Evolutionary conservation across 30 jellyfish, hydroid and myxozoan species (phyloP).

Genomic region (Chrysaora quinquecirrha): DNA sequence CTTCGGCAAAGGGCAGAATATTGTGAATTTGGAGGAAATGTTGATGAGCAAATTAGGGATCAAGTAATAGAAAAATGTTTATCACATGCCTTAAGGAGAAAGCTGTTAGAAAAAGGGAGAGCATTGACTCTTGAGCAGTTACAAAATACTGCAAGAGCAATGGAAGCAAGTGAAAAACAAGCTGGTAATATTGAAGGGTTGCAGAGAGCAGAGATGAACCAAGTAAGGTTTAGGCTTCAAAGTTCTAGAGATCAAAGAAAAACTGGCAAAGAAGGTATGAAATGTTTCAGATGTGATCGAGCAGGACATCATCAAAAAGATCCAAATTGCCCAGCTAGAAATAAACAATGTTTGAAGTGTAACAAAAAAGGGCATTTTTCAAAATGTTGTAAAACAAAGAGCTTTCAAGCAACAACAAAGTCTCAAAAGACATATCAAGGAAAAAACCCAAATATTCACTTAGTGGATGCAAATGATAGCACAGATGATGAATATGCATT

Average conservation of each 20-base stretch:
- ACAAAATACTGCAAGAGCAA: conserved; percentile 35
- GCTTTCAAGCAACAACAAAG: conserved; percentile 22
- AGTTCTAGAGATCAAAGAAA: conserved; percentile 12
- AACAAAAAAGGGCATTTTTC: conserved; percentile 15
- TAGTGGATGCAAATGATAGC: conserved; percentile 29
- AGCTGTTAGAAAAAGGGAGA: conserved; percentile 28
- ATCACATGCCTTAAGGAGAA: conserved; percentile 24
- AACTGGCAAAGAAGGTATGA: not conserved
- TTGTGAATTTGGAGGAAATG: conserved; percentile 36
- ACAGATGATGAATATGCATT: conserved; percentile 47
- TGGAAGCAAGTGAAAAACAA: conserved; percentile 48
- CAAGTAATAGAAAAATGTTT: conserved; percentile 58
- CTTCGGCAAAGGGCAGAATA: conserved; percentile 32
- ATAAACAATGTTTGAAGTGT: conserved; percentile 17
- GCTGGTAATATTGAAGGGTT: conserved; percentile 31
- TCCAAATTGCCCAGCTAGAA: not conserved
- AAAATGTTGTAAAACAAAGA: not conserved
- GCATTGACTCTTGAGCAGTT: conserved; percentile 32
- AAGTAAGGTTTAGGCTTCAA: conserved; percentile 20
- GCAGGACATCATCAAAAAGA: not conserved
- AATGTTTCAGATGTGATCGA: not conserved
- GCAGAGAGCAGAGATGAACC: conserved; percentile 32
- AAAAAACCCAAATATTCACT: conserved; percentile 33
- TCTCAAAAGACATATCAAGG: conserved; percentile 27
- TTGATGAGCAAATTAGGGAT: conserved; percentile 39